A percentile compares a stretch with the other conserved stretches of the same genome.
Conservation (phyloP, 2,797 vertebrate genomes). For the Huso huso region DNA sequence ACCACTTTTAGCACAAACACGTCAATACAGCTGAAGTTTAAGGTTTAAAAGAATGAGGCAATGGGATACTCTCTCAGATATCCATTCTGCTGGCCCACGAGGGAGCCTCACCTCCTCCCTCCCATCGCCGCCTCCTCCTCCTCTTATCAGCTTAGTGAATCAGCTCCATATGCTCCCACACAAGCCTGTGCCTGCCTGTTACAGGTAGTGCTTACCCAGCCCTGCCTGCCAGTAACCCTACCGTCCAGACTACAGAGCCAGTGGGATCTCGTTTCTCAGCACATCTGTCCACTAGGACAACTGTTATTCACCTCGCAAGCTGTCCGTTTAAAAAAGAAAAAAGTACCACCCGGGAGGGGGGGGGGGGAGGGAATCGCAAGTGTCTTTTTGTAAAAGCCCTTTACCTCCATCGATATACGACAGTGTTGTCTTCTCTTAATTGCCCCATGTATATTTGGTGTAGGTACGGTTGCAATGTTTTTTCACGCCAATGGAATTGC, state of each 20-base stretch:
- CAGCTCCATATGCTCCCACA: slow-evolving; percentile 8
- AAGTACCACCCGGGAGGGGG: too few species aligned
- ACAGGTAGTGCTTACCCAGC: background rate
- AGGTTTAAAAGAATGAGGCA: background rate
- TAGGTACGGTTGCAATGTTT: too few species aligned
- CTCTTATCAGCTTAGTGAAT: slow-evolving; percentile 15
- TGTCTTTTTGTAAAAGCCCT: too few species aligned
- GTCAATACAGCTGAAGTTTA: background rate
- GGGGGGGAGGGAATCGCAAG: too few species aligned
- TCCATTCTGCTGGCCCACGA: too few species aligned
- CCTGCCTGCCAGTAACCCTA: background rate
- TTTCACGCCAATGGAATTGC: too few species aligned
- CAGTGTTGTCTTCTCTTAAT: too few species aligned
- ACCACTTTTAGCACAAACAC: background rate
- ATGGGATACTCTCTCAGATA: background rate
- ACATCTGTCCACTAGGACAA: background rate
- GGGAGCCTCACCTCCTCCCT: background rate
- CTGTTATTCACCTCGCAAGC: too few species aligned
- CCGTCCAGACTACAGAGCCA: background rate
- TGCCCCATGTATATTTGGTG: too few species aligned
- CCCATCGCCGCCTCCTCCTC: background rate
- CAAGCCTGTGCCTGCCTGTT: background rate
- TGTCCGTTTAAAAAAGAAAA: too few species aligned
- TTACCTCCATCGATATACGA: too few species aligned
- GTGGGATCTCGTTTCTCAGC: background rate